Evolutionary conservation across 2,113 vertebrate genomes (phyloP).

Genomic region (Capra hircus): DNA sequence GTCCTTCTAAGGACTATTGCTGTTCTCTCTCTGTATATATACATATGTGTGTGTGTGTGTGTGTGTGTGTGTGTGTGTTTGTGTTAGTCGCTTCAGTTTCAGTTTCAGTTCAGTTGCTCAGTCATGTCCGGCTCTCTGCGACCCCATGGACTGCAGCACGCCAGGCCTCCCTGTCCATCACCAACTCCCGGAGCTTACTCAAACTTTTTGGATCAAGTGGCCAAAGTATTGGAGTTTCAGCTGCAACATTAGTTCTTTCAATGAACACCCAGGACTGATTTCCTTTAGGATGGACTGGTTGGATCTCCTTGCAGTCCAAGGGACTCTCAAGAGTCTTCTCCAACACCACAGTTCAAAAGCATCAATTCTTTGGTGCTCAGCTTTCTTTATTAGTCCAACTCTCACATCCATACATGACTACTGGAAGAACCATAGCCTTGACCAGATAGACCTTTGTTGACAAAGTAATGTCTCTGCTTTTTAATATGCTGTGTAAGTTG

Average conservation of each 20-base stretch:
- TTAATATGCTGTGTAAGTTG: background rate
- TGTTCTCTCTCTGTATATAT: background rate
- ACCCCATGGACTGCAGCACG: background rate
- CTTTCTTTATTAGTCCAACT: background rate
- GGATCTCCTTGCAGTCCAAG: background rate
- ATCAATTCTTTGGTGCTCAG: accelerated
- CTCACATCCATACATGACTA: background rate
- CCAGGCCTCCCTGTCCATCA: background rate
- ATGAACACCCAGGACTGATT: background rate
- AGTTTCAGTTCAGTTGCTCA: background rate
- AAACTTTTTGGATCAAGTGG: background rate
- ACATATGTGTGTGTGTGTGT: no score
- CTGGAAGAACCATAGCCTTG: background rate
- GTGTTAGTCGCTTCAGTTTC: background rate
- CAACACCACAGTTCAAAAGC: background rate
- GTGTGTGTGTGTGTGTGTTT: background rate
- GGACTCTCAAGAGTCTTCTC: background rate
- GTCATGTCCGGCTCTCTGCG: accelerated
- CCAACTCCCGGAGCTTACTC: background rate
- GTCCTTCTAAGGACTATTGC: background rate
- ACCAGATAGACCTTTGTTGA: background rate
- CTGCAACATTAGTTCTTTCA: background rate
- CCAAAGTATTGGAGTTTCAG: background rate
- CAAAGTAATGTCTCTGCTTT: background rate
- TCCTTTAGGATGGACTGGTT: background rate